A percentile compares a stretch with the other conserved stretches of the same genome.
phyloP scores from a whole-genome alignment of 2,797 vertebrate species.

The Micrastur ruficollis region DNA sequence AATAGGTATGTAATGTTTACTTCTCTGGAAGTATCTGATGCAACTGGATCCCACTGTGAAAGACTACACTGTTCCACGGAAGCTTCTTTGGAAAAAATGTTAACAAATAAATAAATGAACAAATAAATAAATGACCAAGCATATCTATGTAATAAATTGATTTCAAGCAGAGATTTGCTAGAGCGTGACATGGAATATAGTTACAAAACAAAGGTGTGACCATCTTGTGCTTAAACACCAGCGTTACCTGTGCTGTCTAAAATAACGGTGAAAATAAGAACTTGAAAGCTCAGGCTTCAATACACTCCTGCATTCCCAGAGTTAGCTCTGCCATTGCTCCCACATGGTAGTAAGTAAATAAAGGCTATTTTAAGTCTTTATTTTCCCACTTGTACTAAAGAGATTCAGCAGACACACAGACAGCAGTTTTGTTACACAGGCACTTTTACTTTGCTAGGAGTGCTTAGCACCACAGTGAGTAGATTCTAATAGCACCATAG shows the following conservation, averaged over 20 bases:
- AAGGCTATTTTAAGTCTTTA: background rate
- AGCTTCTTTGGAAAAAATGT: background rate
- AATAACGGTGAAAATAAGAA: background rate
- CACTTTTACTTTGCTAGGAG: background rate
- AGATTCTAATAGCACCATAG: background rate
- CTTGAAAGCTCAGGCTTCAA: background rate
- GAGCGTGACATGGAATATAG: background rate
- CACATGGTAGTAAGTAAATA: background rate
- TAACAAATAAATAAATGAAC: background rate
- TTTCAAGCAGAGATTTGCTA: background rate
- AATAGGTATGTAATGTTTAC: background rate
- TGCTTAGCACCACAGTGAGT: background rate
- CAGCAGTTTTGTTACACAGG: accelerated
- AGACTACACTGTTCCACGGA: background rate
- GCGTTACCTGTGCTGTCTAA: background rate
- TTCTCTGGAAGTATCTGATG: background rate
- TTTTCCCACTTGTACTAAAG: background rate
- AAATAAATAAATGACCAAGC: background rate
- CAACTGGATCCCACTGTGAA: background rate
- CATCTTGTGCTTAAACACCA: background rate
- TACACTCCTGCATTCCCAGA: background rate
- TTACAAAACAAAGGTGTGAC: background rate
- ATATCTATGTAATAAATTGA: background rate
- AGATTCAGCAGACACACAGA: background rate
- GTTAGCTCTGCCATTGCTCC: background rate